Base-by-base conservation (phyloP, 1,140 invertebrate species). In the Drosophila sproati region DNA sequence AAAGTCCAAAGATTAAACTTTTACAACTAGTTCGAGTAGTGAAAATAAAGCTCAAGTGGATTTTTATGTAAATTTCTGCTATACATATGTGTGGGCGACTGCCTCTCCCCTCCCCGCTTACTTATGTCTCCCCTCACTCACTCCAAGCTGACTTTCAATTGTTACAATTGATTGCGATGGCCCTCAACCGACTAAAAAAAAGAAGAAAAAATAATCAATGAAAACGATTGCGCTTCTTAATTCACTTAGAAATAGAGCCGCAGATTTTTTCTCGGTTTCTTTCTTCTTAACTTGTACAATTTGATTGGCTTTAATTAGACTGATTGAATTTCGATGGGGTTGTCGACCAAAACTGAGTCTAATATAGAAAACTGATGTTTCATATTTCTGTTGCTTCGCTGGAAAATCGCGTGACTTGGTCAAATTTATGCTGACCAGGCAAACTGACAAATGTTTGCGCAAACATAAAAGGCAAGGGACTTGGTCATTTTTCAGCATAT, bases 291-390 rank as follows among this genome's bases (percentile, higher is more conserved):
- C 55, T 62, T 51, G 12, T 47, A 29, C 29, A 41, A 55, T 48
- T 7, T 81, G 80, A 91, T 91, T 91, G 80, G 66, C 87, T 85
- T 91, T 91, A 91, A 91, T 91, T 91, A 88, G 61, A 66, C 81
- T 91, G 82, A 91, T 91, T 91, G 87, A 79, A 77, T 91, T 83
- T 78, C 68, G 66, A 60, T 48, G 43, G 12, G 57, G 6, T 28
- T 20, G 12, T 39, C 54, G 28, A 56, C 54, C 54, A 35, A 64
- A 86, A 56, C 57, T 20, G 32, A 59, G 34, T n/a, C 50, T 34
- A 63, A 8, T 48, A 35, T 20, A 45, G 47, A 66, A 64, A 74
- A 48, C 34, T 55, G 32, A 52, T 66, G 63, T 78, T 68, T 47
- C 29, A 41, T 47, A 43, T 52, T 54, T 62, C 12, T 32, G 47